A percentile compares a stretch with the other conserved stretches of the same genome.
Conservation (phyloP, 64 coral and sea anemone species). For the Pocillopora verrucosa region DNA sequence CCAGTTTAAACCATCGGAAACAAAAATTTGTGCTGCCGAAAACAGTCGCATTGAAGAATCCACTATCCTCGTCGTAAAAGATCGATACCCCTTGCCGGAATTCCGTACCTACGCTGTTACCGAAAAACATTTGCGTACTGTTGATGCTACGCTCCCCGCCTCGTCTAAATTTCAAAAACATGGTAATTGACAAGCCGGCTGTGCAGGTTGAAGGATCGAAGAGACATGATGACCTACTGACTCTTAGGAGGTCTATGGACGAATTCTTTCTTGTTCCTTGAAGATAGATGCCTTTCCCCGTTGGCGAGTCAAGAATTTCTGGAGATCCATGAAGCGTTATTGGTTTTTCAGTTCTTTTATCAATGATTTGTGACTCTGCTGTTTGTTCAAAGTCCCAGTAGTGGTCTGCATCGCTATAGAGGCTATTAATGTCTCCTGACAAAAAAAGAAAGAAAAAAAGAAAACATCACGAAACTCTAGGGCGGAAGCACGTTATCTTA, state of each 20-base stretch:
- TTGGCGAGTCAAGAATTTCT: neutral
- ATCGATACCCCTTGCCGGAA: neutral
- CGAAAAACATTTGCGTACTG: neutral
- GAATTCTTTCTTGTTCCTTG: neutral
- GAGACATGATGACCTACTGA: neutral
- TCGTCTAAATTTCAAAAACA: slow-evolving; percentile 15
- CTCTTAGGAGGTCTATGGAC: neutral
- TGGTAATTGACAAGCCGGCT: slow-evolving; percentile 1
- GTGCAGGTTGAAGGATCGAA: slow-evolving; percentile 20
- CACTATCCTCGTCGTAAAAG: neutral
- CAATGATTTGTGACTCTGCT: neutral
- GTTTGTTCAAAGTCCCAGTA: slow-evolving; percentile 47
- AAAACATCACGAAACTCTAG: no score
- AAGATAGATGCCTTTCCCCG: slow-evolving; percentile 3
- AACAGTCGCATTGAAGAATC: neutral
- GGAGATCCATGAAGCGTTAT: neutral
- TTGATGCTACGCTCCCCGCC: neutral
- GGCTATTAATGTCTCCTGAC: neutral
- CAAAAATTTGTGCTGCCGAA: slow-evolving; percentile 18
- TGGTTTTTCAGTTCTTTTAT: neutral
- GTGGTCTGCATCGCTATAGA: neutral
- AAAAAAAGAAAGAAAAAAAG: neutral
- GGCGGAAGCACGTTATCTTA: no score
- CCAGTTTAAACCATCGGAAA: neutral
- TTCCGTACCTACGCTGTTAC: neutral